Evolutionary conservation across 2,888 invertebrate genomes (phyloP).

Genomic region (Lingula anatina): DNA sequence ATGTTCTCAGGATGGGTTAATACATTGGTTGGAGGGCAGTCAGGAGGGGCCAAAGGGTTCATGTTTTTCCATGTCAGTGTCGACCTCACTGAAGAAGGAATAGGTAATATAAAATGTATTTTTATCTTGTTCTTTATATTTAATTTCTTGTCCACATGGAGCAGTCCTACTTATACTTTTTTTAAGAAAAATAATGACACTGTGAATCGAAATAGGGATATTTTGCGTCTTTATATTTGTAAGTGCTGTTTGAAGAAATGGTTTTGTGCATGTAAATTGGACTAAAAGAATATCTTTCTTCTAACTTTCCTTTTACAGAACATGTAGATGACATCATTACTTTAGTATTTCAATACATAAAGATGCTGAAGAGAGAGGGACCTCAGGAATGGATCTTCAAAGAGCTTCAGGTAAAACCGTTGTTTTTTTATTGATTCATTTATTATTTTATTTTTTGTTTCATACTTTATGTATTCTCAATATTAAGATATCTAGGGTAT

Average conservation of each 20-base stretch:
- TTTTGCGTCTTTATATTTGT: too few relatives aligned
- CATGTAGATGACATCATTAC: constrained; percentile 85
- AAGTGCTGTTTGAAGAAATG: too few relatives aligned
- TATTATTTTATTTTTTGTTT: too few relatives aligned
- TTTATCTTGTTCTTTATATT: too few relatives aligned
- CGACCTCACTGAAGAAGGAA: constrained; percentile 87
- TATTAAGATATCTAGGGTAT: too few relatives aligned
- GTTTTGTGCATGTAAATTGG: too few relatives aligned
- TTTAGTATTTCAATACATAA: constrained; percentile 68
- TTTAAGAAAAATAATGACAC: too few relatives aligned
- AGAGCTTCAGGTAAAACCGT: constrained; percentile 72
- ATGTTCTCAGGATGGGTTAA: constrained; percentile 87
- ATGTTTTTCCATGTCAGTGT: constrained; percentile 79
- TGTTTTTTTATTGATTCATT: neutral
- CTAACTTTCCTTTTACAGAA: constrained; percentile 52
- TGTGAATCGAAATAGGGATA: too few relatives aligned
- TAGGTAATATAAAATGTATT: constrained; percentile 51
- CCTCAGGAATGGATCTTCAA: constrained; percentile 88
- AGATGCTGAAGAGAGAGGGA: constrained; percentile 69
- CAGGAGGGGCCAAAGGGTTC: constrained; percentile 78
- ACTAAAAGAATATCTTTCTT: too few relatives aligned
- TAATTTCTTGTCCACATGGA: too few relatives aligned
- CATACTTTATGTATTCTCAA: too few relatives aligned
- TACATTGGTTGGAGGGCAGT: constrained; percentile 75
- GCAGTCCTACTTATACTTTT: too few relatives aligned